These are phyloP conservation scores for Macaca mulatta DNA, from an alignment of 2,113 vertebrate genomes.

Conservation along the genomic window DNA sequence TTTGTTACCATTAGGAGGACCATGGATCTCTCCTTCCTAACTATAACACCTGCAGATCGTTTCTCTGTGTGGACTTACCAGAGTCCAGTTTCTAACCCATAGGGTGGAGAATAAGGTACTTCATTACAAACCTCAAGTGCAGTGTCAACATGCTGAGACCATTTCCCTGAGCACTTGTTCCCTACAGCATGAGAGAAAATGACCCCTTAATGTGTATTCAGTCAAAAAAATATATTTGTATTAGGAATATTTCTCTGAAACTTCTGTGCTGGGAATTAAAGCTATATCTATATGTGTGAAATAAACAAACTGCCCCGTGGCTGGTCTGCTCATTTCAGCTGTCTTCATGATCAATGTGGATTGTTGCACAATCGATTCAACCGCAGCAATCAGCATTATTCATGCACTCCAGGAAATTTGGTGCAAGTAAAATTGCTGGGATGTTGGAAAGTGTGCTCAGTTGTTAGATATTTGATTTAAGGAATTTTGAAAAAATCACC, in stretches of 20 bases:
- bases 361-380: neutral
- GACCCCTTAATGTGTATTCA: neutral
- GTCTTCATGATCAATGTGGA: slow-evolving; percentile 30
- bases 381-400: neutral
- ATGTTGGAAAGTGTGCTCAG: neutral
- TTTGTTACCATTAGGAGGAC: neutral
- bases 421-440: neutral
- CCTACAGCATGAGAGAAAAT: slow-evolving; percentile 34
- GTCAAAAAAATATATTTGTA: neutral
- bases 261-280: slow-evolving; percentile 14
- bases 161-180: neutral
- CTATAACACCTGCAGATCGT: neutral
- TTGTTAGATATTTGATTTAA: neutral
- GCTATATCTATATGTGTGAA: neutral
- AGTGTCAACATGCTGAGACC: slow-evolving; percentile 23
- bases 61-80: neutral
- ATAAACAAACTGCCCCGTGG: neutral
- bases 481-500: neutral
- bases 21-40: neutral
- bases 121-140: slow-evolving; percentile 11
- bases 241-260: slow-evolving; percentile 37
- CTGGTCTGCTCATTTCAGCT: neutral
- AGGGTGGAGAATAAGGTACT: neutral
- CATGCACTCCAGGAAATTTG: neutral
- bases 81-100: neutral